A percentile compares a stretch with the other conserved stretches of the same genome.
These are phyloP conservation scores for Lasaia peninsularis DNA, from an alignment of 1,140 invertebrate genomes.

Conservation along the genomic window DNA sequence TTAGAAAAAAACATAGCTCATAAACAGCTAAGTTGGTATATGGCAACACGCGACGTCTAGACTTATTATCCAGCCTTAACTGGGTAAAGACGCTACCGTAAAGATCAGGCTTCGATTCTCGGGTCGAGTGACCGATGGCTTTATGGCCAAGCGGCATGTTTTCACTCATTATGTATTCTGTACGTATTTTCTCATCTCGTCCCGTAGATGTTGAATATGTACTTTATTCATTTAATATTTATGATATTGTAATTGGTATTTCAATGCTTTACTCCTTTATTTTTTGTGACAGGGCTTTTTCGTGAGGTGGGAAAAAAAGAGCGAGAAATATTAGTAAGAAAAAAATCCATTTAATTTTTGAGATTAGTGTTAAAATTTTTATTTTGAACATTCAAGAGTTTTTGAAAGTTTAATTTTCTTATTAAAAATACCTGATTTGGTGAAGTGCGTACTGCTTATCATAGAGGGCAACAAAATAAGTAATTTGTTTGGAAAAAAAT, in stretches of 20 bases:
- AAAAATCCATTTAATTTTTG: too few species aligned
- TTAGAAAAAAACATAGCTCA: conserved; percentile 29
- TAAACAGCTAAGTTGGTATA: conserved; percentile 33
- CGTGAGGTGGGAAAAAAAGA: not conserved
- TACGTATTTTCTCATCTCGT: conserved; percentile 36
- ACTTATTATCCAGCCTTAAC: conserved; percentile 43
- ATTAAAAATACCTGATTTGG: too few species aligned
- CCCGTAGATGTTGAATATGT: not conserved
- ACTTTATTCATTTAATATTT: conserved; percentile 13
- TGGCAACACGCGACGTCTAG: conserved; percentile 31
- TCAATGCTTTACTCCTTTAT: not conserved
- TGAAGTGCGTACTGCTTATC: too few species aligned
- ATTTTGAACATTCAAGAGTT: too few species aligned
- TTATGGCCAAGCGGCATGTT: conserved; percentile 32
- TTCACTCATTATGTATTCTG: conserved; percentile 47
- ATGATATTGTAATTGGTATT: conserved; percentile 6
- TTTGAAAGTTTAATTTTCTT: too few species aligned
- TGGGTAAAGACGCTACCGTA: conserved; percentile 34
- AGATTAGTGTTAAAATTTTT: too few species aligned
- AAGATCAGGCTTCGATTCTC: conserved; percentile 40
- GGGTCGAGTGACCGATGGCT: conserved; percentile 32
- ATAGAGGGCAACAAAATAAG: too few species aligned
- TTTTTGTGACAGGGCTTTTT: not conserved
- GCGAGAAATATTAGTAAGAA: too few species aligned
- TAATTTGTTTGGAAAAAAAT: too few species aligned